Conservation (phyloP, 2,888 invertebrate species). For the Trissoscelio sp. region DNA sequence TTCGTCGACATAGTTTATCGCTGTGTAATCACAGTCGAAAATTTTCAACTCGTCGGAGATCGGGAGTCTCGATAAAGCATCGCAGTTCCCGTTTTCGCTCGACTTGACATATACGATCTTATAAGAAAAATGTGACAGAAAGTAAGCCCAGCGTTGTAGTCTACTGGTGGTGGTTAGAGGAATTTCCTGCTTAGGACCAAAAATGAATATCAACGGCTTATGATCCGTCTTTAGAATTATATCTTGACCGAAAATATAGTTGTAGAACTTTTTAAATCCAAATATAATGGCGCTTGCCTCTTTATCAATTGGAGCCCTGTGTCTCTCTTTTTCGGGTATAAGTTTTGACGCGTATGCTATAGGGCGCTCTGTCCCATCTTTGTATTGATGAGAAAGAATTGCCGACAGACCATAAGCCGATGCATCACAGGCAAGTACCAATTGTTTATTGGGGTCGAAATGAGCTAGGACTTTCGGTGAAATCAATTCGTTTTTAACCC, state of each 20-base stretch:
- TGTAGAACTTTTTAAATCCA: slow-evolving; percentile 71
- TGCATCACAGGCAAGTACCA: slow-evolving; percentile 50
- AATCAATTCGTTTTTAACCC: slow-evolving; percentile 33
- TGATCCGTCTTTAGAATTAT: slow-evolving; percentile 9
- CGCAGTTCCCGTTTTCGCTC: slow-evolving; percentile 22
- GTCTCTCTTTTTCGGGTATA: slow-evolving; percentile 61
- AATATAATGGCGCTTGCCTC: slow-evolving; percentile 71
- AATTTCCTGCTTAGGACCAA: background rate
- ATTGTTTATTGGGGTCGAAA: slow-evolving; percentile 44
- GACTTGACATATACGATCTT: slow-evolving; percentile 20
- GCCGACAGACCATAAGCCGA: slow-evolving; percentile 52
- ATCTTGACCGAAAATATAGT: slow-evolving; percentile 43
- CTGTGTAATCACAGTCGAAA: slow-evolving; percentile 10
- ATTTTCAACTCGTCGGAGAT: background rate
- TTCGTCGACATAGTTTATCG: slow-evolving; percentile 20
- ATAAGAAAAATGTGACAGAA: slow-evolving; percentile 6
- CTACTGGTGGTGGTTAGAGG: slow-evolving; percentile 1
- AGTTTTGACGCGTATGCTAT: slow-evolving; percentile 69
- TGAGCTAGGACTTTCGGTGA: slow-evolving; percentile 44
- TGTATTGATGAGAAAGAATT: slow-evolving; percentile 63
- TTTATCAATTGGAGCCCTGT: slow-evolving; percentile 70
- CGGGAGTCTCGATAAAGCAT: slow-evolving; percentile 12
- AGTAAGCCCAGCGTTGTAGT: slow-evolving; percentile 11
- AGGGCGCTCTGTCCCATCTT: slow-evolving; percentile 58
- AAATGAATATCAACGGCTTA: slow-evolving; percentile 1